Evolutionary conservation across 2,797 vertebrate genomes (phyloP).

Genomic region (Coccyzus lansbergi): DNA sequence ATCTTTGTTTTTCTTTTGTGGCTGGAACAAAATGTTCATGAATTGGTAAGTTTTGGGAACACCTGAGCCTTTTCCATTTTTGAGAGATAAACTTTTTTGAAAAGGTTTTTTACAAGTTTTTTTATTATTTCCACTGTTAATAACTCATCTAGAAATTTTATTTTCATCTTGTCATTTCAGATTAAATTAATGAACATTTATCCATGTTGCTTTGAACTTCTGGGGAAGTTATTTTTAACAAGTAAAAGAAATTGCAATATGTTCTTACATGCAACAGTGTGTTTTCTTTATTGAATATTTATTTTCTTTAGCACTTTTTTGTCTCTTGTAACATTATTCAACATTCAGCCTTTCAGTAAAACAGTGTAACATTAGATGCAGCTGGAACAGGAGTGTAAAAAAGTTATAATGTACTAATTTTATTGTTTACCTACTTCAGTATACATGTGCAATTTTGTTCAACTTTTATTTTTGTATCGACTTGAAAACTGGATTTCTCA

Average conservation of each 20-base stretch:
- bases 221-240: background rate
- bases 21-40: background rate
- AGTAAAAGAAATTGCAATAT: background rate
- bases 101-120: background rate
- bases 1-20: conserved; percentile 2
- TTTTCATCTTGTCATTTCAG: background rate
- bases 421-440: background rate
- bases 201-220: background rate
- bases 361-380: background rate
- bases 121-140: background rate
- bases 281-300: background rate
- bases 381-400: background rate
- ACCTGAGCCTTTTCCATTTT: background rate
- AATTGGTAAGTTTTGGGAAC: background rate
- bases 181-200: background rate
- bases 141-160: background rate
- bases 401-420: background rate
- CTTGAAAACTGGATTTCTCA: background rate
- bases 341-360: background rate
- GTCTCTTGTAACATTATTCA: background rate
- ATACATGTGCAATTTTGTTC: background rate
- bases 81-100: background rate
- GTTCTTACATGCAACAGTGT: background rate
- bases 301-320: background rate
- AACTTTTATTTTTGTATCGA: background rate